phyloP scores from a whole-genome alignment of 2,113 vertebrate species.

The Cochlearius cochlearius region DNA sequence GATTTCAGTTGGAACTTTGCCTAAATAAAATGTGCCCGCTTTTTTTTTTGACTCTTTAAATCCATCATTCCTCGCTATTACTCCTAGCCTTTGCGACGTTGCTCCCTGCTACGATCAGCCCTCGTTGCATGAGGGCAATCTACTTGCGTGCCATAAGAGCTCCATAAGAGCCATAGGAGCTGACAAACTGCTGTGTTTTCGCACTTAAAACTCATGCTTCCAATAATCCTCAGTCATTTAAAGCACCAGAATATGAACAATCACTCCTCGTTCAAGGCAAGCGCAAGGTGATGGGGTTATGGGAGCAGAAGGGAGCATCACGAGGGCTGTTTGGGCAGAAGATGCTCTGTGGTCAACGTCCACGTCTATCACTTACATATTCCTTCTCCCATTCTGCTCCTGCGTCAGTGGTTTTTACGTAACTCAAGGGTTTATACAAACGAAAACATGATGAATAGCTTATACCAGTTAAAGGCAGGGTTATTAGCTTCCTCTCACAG shows the following conservation, averaged over 20 bases:
- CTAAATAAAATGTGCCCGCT: background rate
- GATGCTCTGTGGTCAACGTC: background rate
- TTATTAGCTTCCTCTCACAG: background rate
- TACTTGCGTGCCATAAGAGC: background rate
- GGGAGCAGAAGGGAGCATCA: background rate
- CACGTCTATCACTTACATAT: background rate
- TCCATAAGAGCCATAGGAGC: background rate
- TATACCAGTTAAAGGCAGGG: background rate
- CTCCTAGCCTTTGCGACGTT: background rate
- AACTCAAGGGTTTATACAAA: background rate
- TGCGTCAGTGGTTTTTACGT: background rate
- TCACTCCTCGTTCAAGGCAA: fast-evolving
- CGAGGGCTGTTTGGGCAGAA: background rate
- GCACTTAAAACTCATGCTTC: background rate
- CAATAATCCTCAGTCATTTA: background rate
- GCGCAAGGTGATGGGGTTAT: fast-evolving
- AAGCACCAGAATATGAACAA: background rate
- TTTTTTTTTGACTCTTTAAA: conserved; percentile 20
- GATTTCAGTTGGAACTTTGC: conserved; percentile 4
- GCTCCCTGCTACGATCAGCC: background rate
- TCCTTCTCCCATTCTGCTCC: background rate
- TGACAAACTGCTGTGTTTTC: background rate
- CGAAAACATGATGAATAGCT: background rate
- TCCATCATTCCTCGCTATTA: conserved; percentile 3
- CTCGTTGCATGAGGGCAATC: background rate